Evolutionary conservation across 1,140 invertebrate genomes (phyloP), one percentile per base, ranked within the genome.

Genomic region (Pseudomyrmex sp.): DNA sequence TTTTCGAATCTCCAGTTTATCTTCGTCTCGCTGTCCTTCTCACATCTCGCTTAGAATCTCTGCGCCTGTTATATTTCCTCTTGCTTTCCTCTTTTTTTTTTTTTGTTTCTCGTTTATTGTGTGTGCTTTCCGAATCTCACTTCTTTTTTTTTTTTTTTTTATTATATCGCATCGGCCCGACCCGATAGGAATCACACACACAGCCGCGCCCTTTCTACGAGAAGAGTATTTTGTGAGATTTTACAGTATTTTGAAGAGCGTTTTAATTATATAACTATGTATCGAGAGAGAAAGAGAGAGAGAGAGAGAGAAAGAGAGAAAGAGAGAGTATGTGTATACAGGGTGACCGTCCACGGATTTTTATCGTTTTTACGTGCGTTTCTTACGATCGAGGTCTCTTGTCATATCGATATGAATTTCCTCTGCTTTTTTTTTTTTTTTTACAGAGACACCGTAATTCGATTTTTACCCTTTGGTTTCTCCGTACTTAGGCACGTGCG

Each of bases 161-260:
- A 15, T 20, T 59, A 20, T 77, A 44, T 77, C 84, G 82, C 88
- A 89, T 83, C 86, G 88, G 88, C 83, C 91, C 90, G 77, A 91
- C 87, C 90, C 86, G 74, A 35, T 92, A 92, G 86, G 84, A 93
- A 90, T 92, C 89, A 92, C 35, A 35, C 35, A 35, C 35, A 35
- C 91, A 93, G 91, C 90, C 85, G 90, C 87, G 89, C 89, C 76
- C 91, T 92, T 93, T 93, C 92, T 92, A 92, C 87, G 89, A 92
- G 84, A 93, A 92, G 91, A 94, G 92, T 94, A 93, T 94, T 94
- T 93, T 93, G 91, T 94, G 92, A 93, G 91, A 94, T 93, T 94
- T 93, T 93, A 93, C 93, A 94, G 93, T 94, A 94, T 94, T 94
- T 94, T 89, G 92, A 93, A 86, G 91, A 93, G 89, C 89, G 92